Conservation (phyloP, 2,888 invertebrate genomes). For the Abscondita cerata region DNA sequence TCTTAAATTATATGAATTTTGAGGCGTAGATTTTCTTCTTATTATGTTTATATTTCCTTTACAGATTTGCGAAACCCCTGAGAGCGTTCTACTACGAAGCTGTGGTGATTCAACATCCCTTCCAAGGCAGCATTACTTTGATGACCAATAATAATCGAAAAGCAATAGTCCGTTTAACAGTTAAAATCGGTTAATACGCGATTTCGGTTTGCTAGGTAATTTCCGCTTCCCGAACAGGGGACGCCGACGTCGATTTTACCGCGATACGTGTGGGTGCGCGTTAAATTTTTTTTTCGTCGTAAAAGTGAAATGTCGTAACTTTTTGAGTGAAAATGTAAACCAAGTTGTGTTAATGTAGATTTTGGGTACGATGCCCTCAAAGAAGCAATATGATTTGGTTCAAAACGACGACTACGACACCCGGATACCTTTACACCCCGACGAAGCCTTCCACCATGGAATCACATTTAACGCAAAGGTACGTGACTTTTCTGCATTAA, state of each 20-base stretch:
- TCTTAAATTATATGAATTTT: too few relatives aligned
- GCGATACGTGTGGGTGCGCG: too few relatives aligned
- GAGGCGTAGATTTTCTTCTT: too few relatives aligned
- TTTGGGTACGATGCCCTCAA: constrained; percentile 77
- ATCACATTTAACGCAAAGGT: constrained; percentile 98
- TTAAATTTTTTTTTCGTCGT: too few relatives aligned
- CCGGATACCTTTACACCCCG: constrained; percentile 94
- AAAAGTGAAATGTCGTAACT: constrained; percentile 12
- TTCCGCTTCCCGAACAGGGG: neutral
- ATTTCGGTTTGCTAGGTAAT: neutral
- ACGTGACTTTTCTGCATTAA: constrained; percentile 46
- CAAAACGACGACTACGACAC: constrained; percentile 96
- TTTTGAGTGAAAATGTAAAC: constrained; percentile 27
- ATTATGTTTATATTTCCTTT: neutral
- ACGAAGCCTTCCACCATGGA: constrained; percentile 96
- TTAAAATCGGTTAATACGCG: constrained; percentile 7
- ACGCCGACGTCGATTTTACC: neutral
- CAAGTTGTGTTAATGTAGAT: constrained; percentile 22
- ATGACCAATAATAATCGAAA: constrained; percentile 17
- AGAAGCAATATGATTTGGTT: constrained; percentile 92
- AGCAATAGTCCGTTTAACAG: constrained; percentile 9
- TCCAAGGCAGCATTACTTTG: constrained; percentile 7
- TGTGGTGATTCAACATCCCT: constrained; percentile 17
- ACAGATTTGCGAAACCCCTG: neutral
- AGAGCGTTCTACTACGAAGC: neutral